A percentile compares a stretch with the other conserved stretches of the same genome.
Conservation (phyloP, 2,113 vertebrate species). For the Polypterus bichir region DNA sequence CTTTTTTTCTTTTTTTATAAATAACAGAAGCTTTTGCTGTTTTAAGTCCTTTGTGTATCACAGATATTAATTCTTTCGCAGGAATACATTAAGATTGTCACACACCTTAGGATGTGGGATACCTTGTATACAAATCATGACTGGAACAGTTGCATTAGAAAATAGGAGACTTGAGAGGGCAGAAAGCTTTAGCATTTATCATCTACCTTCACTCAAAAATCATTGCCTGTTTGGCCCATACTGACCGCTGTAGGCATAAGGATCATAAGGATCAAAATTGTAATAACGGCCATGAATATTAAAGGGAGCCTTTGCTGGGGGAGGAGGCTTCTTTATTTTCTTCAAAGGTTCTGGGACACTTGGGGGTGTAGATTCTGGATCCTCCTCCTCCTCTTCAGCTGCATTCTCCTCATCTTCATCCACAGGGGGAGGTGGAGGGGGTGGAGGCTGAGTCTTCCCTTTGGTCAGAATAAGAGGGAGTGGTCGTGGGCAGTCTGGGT, state of each 20-base stretch:
- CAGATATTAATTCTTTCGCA: too few species aligned
- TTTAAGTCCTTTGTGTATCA: too few species aligned
- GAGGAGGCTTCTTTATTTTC: conserved; percentile 9
- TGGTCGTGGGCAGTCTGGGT: conserved; percentile 57
- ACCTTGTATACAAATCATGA: too few species aligned
- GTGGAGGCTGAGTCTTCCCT: conserved; percentile 24
- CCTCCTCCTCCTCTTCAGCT: conserved; percentile 22
- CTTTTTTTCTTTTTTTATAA: too few species aligned
- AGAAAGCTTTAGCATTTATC: too few species aligned
- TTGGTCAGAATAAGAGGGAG: conserved; percentile 41
- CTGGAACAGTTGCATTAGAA: too few species aligned
- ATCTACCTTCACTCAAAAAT: neutral
- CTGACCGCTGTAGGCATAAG: conserved; percentile 40
- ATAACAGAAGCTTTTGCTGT: too few species aligned
- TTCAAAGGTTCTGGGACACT: too few species aligned
- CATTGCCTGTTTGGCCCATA: conserved; percentile 39
- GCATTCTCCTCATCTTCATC: conserved; percentile 26
- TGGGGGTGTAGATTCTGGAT: conserved; percentile 26
- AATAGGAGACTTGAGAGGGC: too few species aligned
- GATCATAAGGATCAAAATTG: conserved; percentile 34
- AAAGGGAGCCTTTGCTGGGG: conserved; percentile 21
- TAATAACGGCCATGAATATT: conserved; percentile 21
- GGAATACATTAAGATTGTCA: too few species aligned
- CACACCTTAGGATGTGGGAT: too few species aligned
- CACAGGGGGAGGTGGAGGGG: conserved; percentile 24